These are phyloP conservation scores for Luperina nickerlii DNA, from an alignment of 2,888 invertebrate genomes.

Conservation along the genomic window DNA sequence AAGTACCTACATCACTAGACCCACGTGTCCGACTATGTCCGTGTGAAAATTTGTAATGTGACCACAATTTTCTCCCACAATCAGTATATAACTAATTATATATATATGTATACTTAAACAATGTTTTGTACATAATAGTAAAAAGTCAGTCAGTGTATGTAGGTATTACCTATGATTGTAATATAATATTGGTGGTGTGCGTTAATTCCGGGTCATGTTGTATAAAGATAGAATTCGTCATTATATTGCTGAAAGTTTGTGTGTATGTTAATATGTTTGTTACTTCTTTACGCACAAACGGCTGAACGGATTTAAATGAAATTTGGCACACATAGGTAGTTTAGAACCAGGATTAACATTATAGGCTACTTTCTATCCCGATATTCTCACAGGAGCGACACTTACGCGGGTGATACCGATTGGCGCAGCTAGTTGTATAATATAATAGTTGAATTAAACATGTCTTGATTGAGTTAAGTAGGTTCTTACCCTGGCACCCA, in stretches of 20 bases:
- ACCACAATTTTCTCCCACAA: background rate
- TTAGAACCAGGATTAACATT: no score
- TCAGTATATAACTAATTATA: background rate
- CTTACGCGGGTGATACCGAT: no score
- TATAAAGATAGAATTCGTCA: background rate
- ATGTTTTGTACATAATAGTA: background rate
- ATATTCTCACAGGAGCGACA: no score
- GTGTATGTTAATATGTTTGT: no score
- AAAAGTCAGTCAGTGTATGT: background rate
- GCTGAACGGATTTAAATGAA: no score
- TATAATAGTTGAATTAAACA: no score
- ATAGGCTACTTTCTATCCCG: no score
- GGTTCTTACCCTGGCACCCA: conserved; percentile 83
- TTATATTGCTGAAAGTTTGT: background rate
- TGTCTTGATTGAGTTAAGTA: background rate
- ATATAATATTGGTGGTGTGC: background rate
- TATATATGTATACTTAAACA: background rate
- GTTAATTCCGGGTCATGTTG: background rate
- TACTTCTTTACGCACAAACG: no score
- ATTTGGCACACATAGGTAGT: no score
- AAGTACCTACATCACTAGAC: background rate
- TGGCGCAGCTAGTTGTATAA: no score
- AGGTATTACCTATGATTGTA: background rate
- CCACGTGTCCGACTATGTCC: background rate
- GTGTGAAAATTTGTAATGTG: background rate